Percentiles rank a stretch among this genome's conserved stretches.
phyloP scores from a whole-genome alignment of 2,113 vertebrate species.

The Numenius arquata region DNA sequence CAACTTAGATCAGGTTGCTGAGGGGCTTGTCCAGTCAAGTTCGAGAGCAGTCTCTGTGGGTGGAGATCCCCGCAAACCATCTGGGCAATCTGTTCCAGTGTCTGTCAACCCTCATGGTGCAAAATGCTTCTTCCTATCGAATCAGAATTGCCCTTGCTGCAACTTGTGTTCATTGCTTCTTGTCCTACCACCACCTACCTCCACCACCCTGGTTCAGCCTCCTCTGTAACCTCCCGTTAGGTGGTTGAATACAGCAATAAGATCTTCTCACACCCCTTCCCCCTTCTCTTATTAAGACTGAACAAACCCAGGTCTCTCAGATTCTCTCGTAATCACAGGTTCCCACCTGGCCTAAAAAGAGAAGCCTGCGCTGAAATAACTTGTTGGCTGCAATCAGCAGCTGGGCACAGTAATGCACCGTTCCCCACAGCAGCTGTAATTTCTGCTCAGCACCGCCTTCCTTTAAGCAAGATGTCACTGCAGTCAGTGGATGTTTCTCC shows the following conservation, averaged over 20 bases:
- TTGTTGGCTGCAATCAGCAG: background rate
- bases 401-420: background rate
- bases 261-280: background rate
- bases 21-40: background rate
- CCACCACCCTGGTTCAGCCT: background rate
- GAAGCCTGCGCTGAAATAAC: background rate
- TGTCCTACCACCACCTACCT: background rate
- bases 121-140: background rate
- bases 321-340: background rate
- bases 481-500: slow-evolving; percentile 19
- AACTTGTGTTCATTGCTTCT: background rate
- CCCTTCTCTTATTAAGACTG: background rate
- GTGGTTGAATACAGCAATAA: background rate
- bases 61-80: background rate
- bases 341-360: background rate
- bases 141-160: background rate
- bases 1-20: background rate
- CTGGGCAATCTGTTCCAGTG: background rate
- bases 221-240: background rate
- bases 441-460: background rate
- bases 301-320: background rate
- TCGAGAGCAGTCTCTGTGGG: background rate
- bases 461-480: slow-evolving; percentile 2
- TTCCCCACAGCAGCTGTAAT: background rate
- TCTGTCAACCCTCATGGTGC: background rate